Evolutionary conservation across 2,797 vertebrate species (phyloP).

Genomic region (Decapterus maruadsi): DNA sequence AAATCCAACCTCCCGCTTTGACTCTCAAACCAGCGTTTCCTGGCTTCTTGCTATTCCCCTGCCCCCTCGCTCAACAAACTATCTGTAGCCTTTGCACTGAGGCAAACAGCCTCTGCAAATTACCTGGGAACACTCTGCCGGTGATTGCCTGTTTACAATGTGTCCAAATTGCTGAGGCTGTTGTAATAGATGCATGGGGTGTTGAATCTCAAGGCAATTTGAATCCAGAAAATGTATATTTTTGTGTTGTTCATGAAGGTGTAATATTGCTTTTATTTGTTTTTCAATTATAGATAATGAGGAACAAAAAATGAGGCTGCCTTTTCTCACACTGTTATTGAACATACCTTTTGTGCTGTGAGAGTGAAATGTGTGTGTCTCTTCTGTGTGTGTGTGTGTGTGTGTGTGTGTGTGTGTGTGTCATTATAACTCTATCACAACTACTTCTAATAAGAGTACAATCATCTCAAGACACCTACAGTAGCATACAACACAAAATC

Average conservation of each 20-base stretch:
- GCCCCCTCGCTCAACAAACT: constrained; percentile 46
- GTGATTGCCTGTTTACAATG: constrained; percentile 65
- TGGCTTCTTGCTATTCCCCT: constrained; percentile 23
- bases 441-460: neutral
- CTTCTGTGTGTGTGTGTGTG: constrained; percentile 4
- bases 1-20: constrained; percentile 25
- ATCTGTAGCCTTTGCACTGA: constrained; percentile 49
- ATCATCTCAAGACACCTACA: neutral
- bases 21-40: constrained; percentile 36
- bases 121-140: constrained; percentile 57
- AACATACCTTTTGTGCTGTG: constrained; percentile 14
- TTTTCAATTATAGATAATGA: constrained; percentile 74
- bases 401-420: neutral
- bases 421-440: constrained; percentile 27
- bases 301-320: constrained; percentile 31
- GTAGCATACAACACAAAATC: neutral
- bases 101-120: constrained; percentile 66
- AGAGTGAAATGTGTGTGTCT: constrained; percentile 25
- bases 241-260: constrained; percentile 31
- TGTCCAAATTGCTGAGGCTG: constrained; percentile 40
- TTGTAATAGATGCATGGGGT: constrained; percentile 38
- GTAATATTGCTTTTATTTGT: constrained; percentile 61
- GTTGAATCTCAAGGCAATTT: constrained; percentile 53
- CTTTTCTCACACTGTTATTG: constrained; percentile 31
- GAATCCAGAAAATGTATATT: constrained; percentile 34